These are phyloP conservation scores for Armadillidium nasatum DNA, from an alignment of 1,140 invertebrate species.

Conservation along the genomic window DNA sequence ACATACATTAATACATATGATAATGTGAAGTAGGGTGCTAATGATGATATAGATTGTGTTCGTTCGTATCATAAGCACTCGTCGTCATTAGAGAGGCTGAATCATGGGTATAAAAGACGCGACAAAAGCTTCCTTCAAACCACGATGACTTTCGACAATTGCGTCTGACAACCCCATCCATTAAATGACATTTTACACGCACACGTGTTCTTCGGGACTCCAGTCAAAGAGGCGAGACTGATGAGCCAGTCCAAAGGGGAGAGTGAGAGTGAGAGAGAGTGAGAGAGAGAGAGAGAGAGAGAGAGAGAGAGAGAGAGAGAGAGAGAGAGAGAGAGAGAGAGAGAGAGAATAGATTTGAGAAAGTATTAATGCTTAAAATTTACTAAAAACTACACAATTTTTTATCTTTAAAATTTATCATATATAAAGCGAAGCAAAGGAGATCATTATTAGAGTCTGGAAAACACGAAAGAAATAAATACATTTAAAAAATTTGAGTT, in stretches of 20 bases:
- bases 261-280: not conserved
- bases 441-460: no score
- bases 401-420: no score
- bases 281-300: not conserved
- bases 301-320: not conserved
- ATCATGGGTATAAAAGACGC: not conserved
- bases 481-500: no score
- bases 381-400: no score
- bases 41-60: not conserved
- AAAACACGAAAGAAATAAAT: no score
- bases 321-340: not conserved
- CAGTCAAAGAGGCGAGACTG: not conserved
- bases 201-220: not conserved
- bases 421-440: no score
- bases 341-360: not conserved
- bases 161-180: conserved; percentile 1
- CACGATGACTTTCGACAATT: not conserved
- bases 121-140: not conserved
- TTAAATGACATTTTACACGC: conserved; percentile 13
- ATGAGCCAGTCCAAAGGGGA: not conserved
- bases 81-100: not conserved
- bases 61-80: not conserved
- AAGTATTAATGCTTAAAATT: no score
- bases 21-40: not conserved
- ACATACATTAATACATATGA: no score